Base-by-base conservation (phyloP, 2,797 vertebrate species). In the Protonibea diacanthus region DNA sequence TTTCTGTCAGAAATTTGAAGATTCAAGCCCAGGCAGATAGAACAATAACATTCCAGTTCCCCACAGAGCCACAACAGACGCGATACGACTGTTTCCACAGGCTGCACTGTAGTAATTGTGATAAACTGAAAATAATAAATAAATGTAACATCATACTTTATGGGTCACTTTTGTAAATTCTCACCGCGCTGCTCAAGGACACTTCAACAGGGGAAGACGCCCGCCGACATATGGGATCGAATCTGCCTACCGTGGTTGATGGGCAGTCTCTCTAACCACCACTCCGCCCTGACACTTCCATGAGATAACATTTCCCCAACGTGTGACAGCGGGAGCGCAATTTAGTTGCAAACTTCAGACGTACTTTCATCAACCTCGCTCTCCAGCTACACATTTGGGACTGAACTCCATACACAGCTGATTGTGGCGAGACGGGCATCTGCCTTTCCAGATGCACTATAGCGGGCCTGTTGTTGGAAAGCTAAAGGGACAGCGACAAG, bases 401-500 rank as follows among this genome's bases (percentile, higher is more conserved):
- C 47, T 65, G 77, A 82, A 69, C 65, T 47, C 52, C 71, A 45
- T 80, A 61, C 71, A 62, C 75, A 49, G 25, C 59, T 73, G 85
- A 85, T 81, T 42, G 76, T 76, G 56, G 78, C 11, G 21, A 81
- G 85, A 91, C 82, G 82, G 89, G 85, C 88, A 90, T 86, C 84
- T 89, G 89, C 85, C 84, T 77, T 79, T 93, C 80, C 76, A 59
- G 55, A 80, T 76, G 86, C 90, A 84, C 86, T 83, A 75, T 60
- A 81, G 87, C 38, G 11, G 11, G 57, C 63, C 87, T 85, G 84
- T 88, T 84, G 65, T 70, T 80, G 74, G 70, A 73, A 92, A 91
- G 80, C 89, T 83, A 83, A 93, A 91, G 84, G 88, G 92, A 93
- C 90, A 90, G 92, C 69, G 77, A 90, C 92, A 90, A 90, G 92